These are phyloP conservation scores for Drosophila mimetica DNA, from an alignment of 2,888 invertebrate genomes.

Conservation along the genomic window DNA sequence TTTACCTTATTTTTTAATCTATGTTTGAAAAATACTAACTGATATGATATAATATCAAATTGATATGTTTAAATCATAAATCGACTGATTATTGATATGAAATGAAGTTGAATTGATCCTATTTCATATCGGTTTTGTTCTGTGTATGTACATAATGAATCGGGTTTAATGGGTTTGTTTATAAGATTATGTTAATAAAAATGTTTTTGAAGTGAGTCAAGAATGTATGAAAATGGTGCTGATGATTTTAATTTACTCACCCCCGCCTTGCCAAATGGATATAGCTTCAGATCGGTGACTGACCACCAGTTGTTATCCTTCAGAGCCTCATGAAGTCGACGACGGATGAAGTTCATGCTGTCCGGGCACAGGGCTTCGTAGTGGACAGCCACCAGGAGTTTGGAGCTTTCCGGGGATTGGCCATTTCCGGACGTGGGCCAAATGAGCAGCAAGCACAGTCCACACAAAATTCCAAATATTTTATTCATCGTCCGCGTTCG, in stretches of 20 bases:
- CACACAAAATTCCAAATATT: constrained; percentile 18
- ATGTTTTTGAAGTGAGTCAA: background rate
- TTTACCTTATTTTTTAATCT: too few species aligned
- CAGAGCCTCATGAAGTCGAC: constrained; percentile 74
- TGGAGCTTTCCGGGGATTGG: constrained; percentile 18
- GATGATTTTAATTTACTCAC: too few species aligned
- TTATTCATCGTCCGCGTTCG: constrained; percentile 37
- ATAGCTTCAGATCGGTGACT: constrained; percentile 75
- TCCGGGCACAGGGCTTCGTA: constrained; percentile 83
- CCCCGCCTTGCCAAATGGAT: constrained; percentile 83
- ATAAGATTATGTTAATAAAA: constrained; percentile 8
- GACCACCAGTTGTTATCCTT: constrained; percentile 65
- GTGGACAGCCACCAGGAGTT: constrained; percentile 77
- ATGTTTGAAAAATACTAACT: too few species aligned
- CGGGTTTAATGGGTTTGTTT: background rate
- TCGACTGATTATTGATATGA: too few species aligned
- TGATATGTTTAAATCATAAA: too few species aligned
- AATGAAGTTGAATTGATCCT: too few species aligned
- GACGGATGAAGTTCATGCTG: constrained; percentile 78
- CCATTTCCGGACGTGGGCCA: constrained; percentile 8
- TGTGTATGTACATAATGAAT: background rate
- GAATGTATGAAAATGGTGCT: background rate
- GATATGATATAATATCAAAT: too few species aligned
- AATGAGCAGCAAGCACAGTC: constrained; percentile 25
- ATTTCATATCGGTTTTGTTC: too few species aligned